Base-by-base conservation (phyloP, 2,113 vertebrate genomes). In the Macaca fascicularis region DNA sequence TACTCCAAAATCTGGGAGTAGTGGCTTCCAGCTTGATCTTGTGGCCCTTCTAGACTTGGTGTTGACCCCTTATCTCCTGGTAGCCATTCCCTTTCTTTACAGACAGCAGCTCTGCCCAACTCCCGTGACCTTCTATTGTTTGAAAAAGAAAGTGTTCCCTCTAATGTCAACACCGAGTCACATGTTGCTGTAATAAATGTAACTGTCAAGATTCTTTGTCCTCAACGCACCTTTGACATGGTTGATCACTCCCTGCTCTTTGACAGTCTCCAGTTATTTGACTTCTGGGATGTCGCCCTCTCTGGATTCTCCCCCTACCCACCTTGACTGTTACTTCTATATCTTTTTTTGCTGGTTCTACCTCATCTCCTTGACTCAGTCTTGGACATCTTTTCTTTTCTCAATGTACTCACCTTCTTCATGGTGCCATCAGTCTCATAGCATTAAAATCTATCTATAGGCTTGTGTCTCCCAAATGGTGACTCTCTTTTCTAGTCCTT, bases 41-140 rank as follows among this genome's bases (percentile, higher is more conserved):
- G 3, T 13, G 19, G 6, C 1, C 16, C 27, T 7, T 67, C 11
- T 6, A 50, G 0, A 22, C 14, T 10, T 35, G 20, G 2, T 13
- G 2, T 22, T 61, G 19, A 38, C 5, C 1, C 2, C 5, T 30
- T 11, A 10, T 57, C n/a, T 82, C 7, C 25, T n/a, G 16, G 83
- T 13, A 32, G 19, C 59, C 22, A 90, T 45, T 25, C 2, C 13
- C 25, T 27, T 48, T 67, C 23, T 38, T 45, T 48, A 80, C 3
- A 57, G 45, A 57, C 22, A 79, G 27, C 30, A 59, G 1, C 17
- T 93, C 17, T 88, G 7, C 25, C 8, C 75, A 4, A 78, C 23
- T 32, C 16, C 40, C 13, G 81, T 94, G 70, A 17, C 38, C 11
- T 69, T 84, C 22, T 48, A 6, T 23, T 92, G 35, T 19, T 48